Evolutionary conservation across 1,140 invertebrate genomes (phyloP).

Genomic region (Physella acuta): DNA sequence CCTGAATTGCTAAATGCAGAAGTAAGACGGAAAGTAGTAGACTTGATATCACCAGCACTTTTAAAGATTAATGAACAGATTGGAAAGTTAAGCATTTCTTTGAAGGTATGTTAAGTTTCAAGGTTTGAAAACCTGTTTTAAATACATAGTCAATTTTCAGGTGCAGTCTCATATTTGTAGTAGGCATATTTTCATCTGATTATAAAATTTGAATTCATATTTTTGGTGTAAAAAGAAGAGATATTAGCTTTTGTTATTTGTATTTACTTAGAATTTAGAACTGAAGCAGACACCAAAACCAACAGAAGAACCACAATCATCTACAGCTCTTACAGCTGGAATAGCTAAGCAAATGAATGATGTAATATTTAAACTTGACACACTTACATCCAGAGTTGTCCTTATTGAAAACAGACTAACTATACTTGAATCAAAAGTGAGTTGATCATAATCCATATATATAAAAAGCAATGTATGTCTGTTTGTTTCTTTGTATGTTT

Average conservation of each 20-base stretch:
- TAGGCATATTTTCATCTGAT: no score
- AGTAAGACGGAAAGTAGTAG: slow-evolving; percentile 3
- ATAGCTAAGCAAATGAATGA: slow-evolving; percentile 21
- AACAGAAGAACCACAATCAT: neutral
- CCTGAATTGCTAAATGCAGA: neutral
- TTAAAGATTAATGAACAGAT: slow-evolving; percentile 14
- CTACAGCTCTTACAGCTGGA: slow-evolving; percentile 7
- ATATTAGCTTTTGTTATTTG: neutral
- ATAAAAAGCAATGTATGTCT: no score
- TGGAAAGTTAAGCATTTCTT: slow-evolving; percentile 1
- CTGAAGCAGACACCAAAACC: neutral
- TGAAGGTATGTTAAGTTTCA: slow-evolving; percentile 6
- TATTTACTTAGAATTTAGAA: neutral
- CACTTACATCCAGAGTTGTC: slow-evolving; percentile 26
- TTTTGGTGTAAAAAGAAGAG: neutral
- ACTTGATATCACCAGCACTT: slow-evolving; percentile 14
- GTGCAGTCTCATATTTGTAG: no score
- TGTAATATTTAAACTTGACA: slow-evolving; percentile 25
- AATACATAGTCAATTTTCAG: neutral
- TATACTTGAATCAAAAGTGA: slow-evolving; percentile 26
- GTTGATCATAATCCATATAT: no score
- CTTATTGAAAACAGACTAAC: slow-evolving; percentile 31
- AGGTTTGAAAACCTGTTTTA: no score
- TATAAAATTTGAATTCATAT: neutral
- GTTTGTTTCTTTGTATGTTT: no score